A percentile compares a stretch with the other conserved stretches of the same genome.
Conservation (phyloP, 2,113 vertebrate genomes). For the Phrynosoma platyrhinos region DNA sequence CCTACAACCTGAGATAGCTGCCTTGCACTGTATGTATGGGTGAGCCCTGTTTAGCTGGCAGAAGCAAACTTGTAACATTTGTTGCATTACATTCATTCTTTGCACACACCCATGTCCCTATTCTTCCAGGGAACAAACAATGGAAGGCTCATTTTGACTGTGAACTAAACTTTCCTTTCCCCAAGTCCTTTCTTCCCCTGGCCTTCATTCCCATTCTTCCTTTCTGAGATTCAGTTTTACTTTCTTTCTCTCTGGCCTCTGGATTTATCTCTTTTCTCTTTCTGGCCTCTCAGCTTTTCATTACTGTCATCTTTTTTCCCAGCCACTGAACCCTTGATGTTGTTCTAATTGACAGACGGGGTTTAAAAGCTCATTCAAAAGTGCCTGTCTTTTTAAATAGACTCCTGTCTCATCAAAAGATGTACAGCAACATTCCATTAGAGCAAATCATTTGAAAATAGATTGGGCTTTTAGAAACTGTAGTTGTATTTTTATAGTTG, state of each 20-base stretch:
- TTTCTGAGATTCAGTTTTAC: background rate
- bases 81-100: conserved; percentile 40
- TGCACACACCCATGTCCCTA: conserved; percentile 26
- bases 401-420: conserved; percentile 81
- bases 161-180: conserved; percentile 27
- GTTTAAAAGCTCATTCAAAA: conserved; percentile 81
- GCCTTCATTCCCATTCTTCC: background rate
- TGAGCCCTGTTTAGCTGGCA: conserved; percentile 19
- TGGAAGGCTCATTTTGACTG: conserved; percentile 23
- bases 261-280: conserved; percentile 68
- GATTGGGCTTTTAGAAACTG: conserved; percentile 79
- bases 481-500: conserved; percentile 70
- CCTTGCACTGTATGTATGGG: background rate
- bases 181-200: conserved; percentile 36
- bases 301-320: conserved; percentile 81
- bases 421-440: conserved; percentile 83
- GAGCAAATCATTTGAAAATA: conserved; percentile 80
- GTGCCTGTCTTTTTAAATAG: conserved; percentile 81
- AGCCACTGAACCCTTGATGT: conserved; percentile 78
- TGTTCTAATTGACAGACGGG: conserved; percentile 81
- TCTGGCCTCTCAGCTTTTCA: conserved; percentile 75
- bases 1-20: background rate
- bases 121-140: conserved; percentile 41
- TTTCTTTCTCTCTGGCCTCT: conserved; percentile 29
- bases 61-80: conserved; percentile 35